Evolutionary conservation across 2,888 invertebrate species (phyloP).

Genomic region (Cancer borealis): DNA sequence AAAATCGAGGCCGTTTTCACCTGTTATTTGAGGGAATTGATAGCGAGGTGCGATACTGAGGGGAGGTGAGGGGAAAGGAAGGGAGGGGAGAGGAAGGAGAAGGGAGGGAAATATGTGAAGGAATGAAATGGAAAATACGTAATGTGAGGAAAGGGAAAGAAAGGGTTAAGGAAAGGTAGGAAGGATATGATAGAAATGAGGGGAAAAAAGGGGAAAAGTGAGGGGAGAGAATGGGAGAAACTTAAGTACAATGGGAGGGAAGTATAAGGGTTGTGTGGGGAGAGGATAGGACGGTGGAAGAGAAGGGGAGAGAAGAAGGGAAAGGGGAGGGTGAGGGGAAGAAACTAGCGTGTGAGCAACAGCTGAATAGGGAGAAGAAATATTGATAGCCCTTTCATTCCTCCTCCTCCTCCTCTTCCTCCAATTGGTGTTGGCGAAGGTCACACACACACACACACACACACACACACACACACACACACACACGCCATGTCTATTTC

Average conservation of each 20-base stretch:
- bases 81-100: background rate
- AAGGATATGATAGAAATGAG: background rate
- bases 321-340: too few species aligned
- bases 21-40: background rate
- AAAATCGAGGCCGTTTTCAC: background rate
- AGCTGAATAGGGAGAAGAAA: background rate
- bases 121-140: background rate
- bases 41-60: background rate
- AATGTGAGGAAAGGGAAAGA: background rate
- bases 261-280: background rate
- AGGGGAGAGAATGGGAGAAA: background rate
- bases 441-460: too few species aligned
- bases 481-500: too few species aligned
- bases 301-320: too few species aligned
- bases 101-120: background rate
- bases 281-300: too few species aligned
- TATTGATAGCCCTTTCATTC: background rate
- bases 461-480: too few species aligned
- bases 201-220: background rate
- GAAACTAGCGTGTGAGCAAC: background rate
- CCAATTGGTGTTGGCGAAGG: too few species aligned
- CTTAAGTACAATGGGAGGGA: background rate
- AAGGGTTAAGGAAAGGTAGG: background rate
- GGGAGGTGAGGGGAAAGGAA: background rate
- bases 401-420: background rate